Conservation (phyloP, 2,888 invertebrate genomes). For the Galerucella calmariensis region DNA sequence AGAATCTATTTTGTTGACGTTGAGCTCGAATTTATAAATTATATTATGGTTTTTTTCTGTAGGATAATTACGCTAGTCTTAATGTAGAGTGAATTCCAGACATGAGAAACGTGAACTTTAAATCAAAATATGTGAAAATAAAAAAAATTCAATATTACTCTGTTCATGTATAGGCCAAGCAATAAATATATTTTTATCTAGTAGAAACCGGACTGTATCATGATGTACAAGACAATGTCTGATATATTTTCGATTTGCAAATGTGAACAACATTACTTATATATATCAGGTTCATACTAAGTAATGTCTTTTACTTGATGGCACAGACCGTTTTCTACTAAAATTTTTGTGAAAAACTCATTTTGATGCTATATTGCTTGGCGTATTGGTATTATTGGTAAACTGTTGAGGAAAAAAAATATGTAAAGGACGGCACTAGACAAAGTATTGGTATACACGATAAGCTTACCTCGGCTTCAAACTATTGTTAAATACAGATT, state of each 20-base stretch:
- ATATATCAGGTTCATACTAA: too few species aligned
- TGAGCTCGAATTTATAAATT: conserved; percentile 46
- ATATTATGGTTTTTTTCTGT: conserved; percentile 48
- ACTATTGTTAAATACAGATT: conserved; percentile 1
- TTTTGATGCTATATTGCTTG: too few species aligned
- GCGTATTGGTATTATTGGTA: not conserved
- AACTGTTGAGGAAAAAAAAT: conserved; percentile 15
- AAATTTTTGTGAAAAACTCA: too few species aligned
- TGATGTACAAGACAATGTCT: too few species aligned
- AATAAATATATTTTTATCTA: too few species aligned
- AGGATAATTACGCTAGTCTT: conserved; percentile 55
- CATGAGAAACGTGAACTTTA: conserved; percentile 13
- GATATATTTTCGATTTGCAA: not conserved
- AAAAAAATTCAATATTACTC: conserved; percentile 15
- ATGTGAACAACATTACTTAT: not conserved
- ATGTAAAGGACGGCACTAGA: conserved; percentile 24
- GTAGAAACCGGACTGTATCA: too few species aligned
- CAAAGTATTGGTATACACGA: conserved; percentile 14
- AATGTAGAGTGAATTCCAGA: conserved; percentile 44
- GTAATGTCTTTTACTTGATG: too few species aligned
- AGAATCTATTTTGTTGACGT: conserved; percentile 42
- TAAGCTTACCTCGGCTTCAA: conserved; percentile 7
- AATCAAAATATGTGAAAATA: conserved; percentile 17
- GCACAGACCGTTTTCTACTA: too few species aligned
- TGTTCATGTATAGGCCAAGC: not conserved